Base-by-base conservation (phyloP, 2,113 vertebrate species). In the Chascanopsetta lugubris region DNA sequence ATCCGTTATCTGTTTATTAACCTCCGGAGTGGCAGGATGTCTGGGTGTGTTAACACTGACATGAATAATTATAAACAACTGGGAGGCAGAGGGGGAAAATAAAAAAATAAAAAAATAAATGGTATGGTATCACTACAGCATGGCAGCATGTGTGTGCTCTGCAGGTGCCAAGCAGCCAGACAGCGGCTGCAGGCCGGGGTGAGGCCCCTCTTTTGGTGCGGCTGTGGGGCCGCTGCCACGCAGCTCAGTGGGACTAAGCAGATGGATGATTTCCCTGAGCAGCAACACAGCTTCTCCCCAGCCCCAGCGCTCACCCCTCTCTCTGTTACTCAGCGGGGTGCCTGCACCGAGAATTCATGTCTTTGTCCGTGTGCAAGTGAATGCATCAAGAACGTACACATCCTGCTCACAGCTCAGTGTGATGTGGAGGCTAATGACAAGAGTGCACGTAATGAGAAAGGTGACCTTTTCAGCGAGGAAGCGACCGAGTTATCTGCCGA, bases 201-300 rank as follows among this genome's bases (percentile, higher is more conserved):
- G 36, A 65, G 30, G 43, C 36, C 21, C 3, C 20, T 61, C 20
- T 27, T 13, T 38, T 13, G 29, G 47, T n/a, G 49, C 70, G 68
- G 40, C 61, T 59, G 34, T 51, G 64, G 69, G 53, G 61, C 36
- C 8, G 12, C 18, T 26, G 69, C 61, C 61, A 70, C 61, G 1
- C 42, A 53, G 26, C 62, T 81, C 36, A 72, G 26, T 47, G 54
- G 51, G 34, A 60, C 20, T 4, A 30, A 48, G 51, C 49, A 78
- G 67, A 84, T 71, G 67, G 61, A 72, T 61, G 45, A 6, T 48
- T 50, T 77, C 46, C 55, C 40, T 49, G 22, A 60, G 60, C 27
- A 47, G 34, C 29, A 53, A 48, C n/a, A 49, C 47, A 17, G 50
- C 79, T 61, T 48, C 17, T 34, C 58, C 79, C 46, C 47, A 69